Percentiles rank a stretch among this genome's conserved stretches.
Evolutionary conservation across 1,140 invertebrate genomes (phyloP).

Genomic region (Triops cancriformis): DNA sequence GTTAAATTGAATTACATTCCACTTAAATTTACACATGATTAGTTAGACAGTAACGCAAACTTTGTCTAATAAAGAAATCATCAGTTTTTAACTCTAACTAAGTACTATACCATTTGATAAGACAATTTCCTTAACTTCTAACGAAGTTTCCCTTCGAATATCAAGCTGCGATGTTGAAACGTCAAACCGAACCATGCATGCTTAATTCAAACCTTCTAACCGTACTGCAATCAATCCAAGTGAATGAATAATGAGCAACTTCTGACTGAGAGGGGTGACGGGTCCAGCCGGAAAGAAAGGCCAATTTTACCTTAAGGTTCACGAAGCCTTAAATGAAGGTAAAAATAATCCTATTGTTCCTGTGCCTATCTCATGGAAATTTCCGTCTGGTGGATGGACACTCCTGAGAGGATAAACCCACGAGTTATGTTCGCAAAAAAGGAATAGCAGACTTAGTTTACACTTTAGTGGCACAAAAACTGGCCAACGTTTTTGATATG

Average conservation of each 20-base stretch:
- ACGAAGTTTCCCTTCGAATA: background rate
- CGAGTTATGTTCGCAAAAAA: background rate
- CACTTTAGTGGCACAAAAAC: slow-evolving; percentile 9
- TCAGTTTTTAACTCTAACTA: background rate
- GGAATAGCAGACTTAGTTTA: background rate
- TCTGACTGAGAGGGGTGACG: background rate
- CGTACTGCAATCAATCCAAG: background rate
- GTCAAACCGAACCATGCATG: background rate
- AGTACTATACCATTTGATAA: background rate
- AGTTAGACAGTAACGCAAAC: background rate
- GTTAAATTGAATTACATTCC: too few species aligned
- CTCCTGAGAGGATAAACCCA: background rate
- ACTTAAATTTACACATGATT: too few species aligned
- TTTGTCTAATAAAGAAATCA: background rate
- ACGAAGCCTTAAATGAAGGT: background rate
- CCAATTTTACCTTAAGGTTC: background rate
- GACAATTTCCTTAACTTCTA: background rate
- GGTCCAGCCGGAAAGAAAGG: background rate
- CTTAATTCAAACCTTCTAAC: background rate
- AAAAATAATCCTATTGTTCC: background rate
- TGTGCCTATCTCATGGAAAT: background rate
- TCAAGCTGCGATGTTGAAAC: background rate
- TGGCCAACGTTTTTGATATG: slow-evolving; percentile 6
- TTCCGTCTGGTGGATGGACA: background rate
- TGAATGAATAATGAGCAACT: background rate